Evolutionary conservation across 2,797 vertebrate species (phyloP).

Genomic region (Gadopsis bispinosus): DNA sequence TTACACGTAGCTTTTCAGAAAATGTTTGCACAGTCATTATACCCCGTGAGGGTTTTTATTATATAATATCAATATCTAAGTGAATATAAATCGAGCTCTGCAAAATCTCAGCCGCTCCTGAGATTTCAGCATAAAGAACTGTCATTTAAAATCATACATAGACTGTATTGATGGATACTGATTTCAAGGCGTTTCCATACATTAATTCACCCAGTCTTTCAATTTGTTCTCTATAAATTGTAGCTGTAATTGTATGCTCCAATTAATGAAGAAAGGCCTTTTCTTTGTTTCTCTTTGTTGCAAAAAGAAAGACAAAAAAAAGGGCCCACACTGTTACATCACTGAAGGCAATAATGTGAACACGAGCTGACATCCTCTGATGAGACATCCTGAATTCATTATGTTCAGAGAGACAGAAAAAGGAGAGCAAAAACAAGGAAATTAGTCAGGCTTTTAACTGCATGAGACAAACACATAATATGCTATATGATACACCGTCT

Average conservation of each 20-base stretch:
- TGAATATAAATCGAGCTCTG: slow-evolving; percentile 4
- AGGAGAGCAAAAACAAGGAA: slow-evolving; percentile 41
- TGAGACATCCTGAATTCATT: slow-evolving; percentile 66
- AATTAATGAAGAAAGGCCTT: slow-evolving; percentile 37
- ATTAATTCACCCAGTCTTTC: background rate
- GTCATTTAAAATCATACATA: background rate
- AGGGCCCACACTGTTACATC: slow-evolving; percentile 49
- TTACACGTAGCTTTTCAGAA: background rate
- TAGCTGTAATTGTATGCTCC: slow-evolving; percentile 19
- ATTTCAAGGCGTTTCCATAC: background rate
- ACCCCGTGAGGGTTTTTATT: slow-evolving; percentile 9
- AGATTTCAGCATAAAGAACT: background rate
- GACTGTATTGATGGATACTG: background rate
- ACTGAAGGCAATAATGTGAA: slow-evolving; percentile 63
- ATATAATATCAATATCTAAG: slow-evolving; percentile 7
- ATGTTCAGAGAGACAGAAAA: slow-evolving; percentile 44
- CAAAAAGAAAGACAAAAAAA: slow-evolving; percentile 4
- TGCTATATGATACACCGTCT: slow-evolving; percentile 44
- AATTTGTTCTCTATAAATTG: slow-evolving; percentile 9
- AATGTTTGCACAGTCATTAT: slow-evolving; percentile 3
- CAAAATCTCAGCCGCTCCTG: background rate
- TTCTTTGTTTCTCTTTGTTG: slow-evolving; percentile 25
- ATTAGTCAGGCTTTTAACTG: slow-evolving; percentile 47
- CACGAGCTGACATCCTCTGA: slow-evolving; percentile 61
- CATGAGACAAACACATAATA: slow-evolving; percentile 29